Percentiles rank a stretch among this genome's conserved stretches.
These are phyloP conservation scores for Limulus polyphemus DNA, from an alignment of 2,888 invertebrate genomes.

Conservation along the genomic window DNA sequence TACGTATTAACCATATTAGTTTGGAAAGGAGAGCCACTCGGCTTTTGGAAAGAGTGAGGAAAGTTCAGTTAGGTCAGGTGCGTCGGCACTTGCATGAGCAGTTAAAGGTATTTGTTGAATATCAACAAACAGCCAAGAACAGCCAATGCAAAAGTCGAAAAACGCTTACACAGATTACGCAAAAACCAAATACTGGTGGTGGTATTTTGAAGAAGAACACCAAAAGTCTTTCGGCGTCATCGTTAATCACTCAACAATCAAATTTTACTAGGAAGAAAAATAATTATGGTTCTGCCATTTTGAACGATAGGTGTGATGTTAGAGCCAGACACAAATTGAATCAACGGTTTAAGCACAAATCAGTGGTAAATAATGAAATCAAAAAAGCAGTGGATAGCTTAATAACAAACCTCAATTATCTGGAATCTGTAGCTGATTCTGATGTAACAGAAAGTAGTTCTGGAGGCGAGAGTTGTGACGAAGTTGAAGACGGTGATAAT, in stretches of 20 bases:
- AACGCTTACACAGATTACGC: background rate
- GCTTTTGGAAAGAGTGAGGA: conserved; percentile 56
- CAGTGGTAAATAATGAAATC: background rate
- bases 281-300: background rate
- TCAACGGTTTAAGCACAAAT: background rate
- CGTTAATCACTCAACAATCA: conserved; percentile 47
- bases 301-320: background rate
- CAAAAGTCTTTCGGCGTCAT: conserved; percentile 40
- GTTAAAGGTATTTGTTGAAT: conserved; percentile 59
- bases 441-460: conserved; percentile 90
- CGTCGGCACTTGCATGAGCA: conserved; percentile 68
- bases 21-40: conserved; percentile 53
- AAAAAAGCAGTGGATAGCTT: conserved; percentile 49
- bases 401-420: conserved; percentile 55
- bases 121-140: conserved; percentile 45
- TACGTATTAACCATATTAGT: no score
- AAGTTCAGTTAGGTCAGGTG: conserved; percentile 59
- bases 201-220: conserved; percentile 35
- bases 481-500: conserved; percentile 41
- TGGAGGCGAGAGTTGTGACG: conserved; percentile 87
- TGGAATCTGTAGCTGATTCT: conserved; percentile 68
- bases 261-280: conserved; percentile 42
- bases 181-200: conserved; percentile 28
- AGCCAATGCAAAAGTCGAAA: conserved; percentile 25
- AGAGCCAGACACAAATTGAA: background rate